Evolutionary conservation across 2,888 invertebrate species (phyloP), one percentile per base, ranked within the genome.

Genomic region (Leptogaster cylindrica): DNA sequence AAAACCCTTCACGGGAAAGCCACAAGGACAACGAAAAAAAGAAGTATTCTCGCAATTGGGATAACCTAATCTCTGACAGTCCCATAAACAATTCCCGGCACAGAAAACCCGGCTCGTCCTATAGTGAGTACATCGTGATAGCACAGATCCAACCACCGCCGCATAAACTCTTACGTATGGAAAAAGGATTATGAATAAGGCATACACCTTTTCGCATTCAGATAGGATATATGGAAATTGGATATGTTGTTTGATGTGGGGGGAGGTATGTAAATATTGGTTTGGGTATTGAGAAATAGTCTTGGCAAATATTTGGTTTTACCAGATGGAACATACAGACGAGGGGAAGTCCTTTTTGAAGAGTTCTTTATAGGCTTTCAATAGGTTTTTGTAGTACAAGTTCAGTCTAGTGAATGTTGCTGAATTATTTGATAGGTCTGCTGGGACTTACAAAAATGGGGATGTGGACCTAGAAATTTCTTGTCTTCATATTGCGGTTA

Each of bases 241-340:
- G 72, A 73, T 72, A 70, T 70, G 70, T 71, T 72, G 72, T 73
- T 72, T 73, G 72, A 72, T 72, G 69, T 70, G 70, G 72, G 68
- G 70, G 72, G n/a, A n/a, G n/a, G 70, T 70, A 63, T 68, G 72
- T 70, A 71, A 73, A 73, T 73, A 73, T 73, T 73, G 71, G 68
- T 70, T 68, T 68, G 68, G 70, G 69, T 72, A 73, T 73, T 72
- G 72, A 71, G 72, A 71, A 72, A 73, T 71, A 72, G 72, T 67
- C 70, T 63, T 55, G 65, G 70, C 67, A 67, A 70, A 70, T 67
- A 70, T 67, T 70, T 70, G 70, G 46, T 63, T 70, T 67, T 44
- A 68, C 39, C 65, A 69, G 67, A 69, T 66, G 63, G 55, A 52
- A 52, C 50, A 68, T 51, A 61, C 46, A 25, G 48, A 51, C 44